Evolutionary conservation across 2,797 vertebrate genomes (phyloP), one percentile per base, ranked within the genome.

Genomic region (Manis crassicaudata): DNA sequence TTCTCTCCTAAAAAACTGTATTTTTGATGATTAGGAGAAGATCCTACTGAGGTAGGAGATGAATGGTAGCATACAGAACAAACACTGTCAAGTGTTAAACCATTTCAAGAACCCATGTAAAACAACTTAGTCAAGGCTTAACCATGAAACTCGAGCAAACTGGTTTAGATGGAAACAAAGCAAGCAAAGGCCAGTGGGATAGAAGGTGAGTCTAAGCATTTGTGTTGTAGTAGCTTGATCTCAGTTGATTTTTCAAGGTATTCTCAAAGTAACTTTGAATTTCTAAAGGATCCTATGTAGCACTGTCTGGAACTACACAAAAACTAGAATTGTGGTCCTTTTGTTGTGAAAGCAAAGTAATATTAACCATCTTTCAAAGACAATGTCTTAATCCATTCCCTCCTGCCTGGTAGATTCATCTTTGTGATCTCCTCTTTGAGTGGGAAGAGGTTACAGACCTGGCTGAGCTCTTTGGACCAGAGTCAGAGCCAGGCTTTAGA

Each of bases 291-390:
- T 73, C 27, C 18, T 68, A 37, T 13, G 23, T 16, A 37, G 29
- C 63, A 32, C 77, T 70, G 11, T 85, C 82, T 95, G 46, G 43
- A 87, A 84, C 76, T 43, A 92, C 56, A 62, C 37, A 67, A 91
- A 94, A 95, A 77, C 86, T 86, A 56, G n/a, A 95, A 86, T 73
- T 37, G 6, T 62, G 37, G 18, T 25, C 95, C 18, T 92, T 95
- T 80, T 16, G 21, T 87, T 73, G 32, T 27, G 13, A n/a, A 92
- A 91, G 73, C 27, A 50, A 91, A 67, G 8, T 79, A 82, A 67
- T 75, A 67, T 50, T 90, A 90, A 63, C 29, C 20, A 58, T 75
- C 56, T 87, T 91, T 84, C 23, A 27, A 80, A 80, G 32, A 54
- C 54, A 52, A 16, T 79, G 52, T 37, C 32, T 86, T 82, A 79